phyloP scores from a whole-genome alignment of 2,888 invertebrate species.

The Drosophila robusta region DNA sequence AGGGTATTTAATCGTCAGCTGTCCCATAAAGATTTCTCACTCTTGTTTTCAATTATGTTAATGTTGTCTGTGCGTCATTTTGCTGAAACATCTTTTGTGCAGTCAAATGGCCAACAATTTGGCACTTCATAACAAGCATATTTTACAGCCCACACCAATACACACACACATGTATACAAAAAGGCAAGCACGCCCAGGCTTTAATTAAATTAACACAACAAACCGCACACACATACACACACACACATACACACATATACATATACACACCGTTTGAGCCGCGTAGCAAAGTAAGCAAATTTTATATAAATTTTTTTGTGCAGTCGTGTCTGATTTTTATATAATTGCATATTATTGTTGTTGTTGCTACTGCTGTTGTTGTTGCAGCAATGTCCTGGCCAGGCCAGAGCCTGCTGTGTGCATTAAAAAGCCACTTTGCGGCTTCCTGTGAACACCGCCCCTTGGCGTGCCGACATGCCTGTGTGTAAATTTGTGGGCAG shows the following conservation, averaged over 20 bases:
- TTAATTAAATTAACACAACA: slow-evolving; percentile 79
- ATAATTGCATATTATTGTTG: slow-evolving; percentile 64
- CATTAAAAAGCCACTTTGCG: slow-evolving; percentile 79
- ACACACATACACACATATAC: slow-evolving; percentile 28
- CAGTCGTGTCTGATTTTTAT: slow-evolving; percentile 65
- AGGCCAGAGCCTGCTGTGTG: slow-evolving; percentile 69
- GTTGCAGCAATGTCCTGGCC: slow-evolving; percentile 35
- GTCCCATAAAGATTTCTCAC: not conserved
- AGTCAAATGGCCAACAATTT: slow-evolving; percentile 56
- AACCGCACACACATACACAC: slow-evolving; percentile 46
- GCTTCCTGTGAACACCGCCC: slow-evolving; percentile 77
- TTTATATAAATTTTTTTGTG: slow-evolving; percentile 41
- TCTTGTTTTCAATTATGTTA: slow-evolving; percentile 47
- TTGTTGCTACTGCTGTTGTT: slow-evolving; percentile 18
- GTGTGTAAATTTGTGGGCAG: slow-evolving; percentile 70
- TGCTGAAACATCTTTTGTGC: slow-evolving; percentile 35
- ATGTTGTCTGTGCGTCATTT: slow-evolving; percentile 28
- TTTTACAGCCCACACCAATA: slow-evolving; percentile 20
- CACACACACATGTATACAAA: slow-evolving; percentile 18
- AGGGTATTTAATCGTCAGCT: not conserved
- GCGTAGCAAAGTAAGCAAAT: slow-evolving; percentile 68
- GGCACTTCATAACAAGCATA: slow-evolving; percentile 58
- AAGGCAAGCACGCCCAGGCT: slow-evolving; percentile 28
- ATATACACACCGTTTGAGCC: slow-evolving; percentile 37
- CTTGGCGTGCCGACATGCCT: slow-evolving; percentile 51